phyloP scores from a whole-genome alignment of 2,113 vertebrate genomes.

The Brachionichthys hirsutus region DNA sequence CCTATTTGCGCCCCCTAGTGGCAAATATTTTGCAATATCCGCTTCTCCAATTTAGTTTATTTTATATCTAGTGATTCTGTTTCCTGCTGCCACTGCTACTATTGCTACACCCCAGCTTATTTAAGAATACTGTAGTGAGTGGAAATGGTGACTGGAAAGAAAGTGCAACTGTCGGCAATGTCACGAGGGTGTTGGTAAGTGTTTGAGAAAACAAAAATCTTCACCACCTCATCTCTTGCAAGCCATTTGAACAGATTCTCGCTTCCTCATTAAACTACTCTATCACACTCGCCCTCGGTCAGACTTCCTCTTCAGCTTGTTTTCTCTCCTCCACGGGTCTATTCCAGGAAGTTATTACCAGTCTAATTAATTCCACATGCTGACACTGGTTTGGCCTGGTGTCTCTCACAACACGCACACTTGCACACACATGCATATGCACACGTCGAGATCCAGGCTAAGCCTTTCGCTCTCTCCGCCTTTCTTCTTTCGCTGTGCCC shows the following conservation, averaged over 20 bases:
- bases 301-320: slow-evolving; percentile 16
- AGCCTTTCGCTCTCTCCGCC: slow-evolving; percentile 14
- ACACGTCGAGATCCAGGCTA: slow-evolving; percentile 26
- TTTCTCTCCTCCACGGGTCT: slow-evolving; percentile 10
- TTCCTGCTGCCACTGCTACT: too few relatives aligned
- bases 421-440: neutral
- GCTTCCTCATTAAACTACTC: slow-evolving; percentile 9
- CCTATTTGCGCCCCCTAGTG: neutral
- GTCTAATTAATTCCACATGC: slow-evolving; percentile 69
- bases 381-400: slow-evolving; percentile 48
- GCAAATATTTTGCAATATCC: neutral
- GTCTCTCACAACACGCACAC: slow-evolving; percentile 22
- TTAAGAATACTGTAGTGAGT: neutral
- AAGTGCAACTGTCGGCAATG: neutral
- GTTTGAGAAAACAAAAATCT: too few relatives aligned
- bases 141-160: neutral
- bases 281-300: slow-evolving; percentile 14
- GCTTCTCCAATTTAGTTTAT: neutral
- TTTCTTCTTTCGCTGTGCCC: slow-evolving; percentile 48
- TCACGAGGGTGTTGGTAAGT: too few relatives aligned
- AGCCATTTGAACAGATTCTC: slow-evolving; percentile 22
- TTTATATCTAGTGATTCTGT: too few relatives aligned
- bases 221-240: slow-evolving; percentile 7
- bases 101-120: neutral
- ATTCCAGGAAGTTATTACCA: slow-evolving; percentile 47